Evolutionary conservation across 1,140 invertebrate genomes (phyloP).

Genomic region (Leptoteleia sp.): DNA sequence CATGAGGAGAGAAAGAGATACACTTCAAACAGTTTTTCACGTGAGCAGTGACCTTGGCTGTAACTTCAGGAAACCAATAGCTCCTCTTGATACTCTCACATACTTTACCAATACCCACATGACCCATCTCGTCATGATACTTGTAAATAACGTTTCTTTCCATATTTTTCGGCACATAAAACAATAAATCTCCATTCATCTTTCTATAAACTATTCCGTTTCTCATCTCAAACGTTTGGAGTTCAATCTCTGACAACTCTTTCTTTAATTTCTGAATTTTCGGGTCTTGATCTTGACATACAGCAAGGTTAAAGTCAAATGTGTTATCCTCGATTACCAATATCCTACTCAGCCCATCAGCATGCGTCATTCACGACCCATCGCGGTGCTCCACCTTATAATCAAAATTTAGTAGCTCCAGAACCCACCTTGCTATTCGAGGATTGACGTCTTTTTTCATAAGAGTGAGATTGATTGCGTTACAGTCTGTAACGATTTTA

Average conservation of each 20-base stretch:
- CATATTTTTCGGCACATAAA: conserved; percentile 28
- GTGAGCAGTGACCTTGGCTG: background rate
- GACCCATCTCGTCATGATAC: conserved; percentile 11
- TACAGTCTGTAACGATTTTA: conserved; percentile 37
- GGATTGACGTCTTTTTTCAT: too few species aligned
- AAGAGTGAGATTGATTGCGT: too few species aligned
- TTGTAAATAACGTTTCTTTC: conserved; percentile 17
- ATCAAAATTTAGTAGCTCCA: too few species aligned
- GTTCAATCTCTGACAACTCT: too few species aligned
- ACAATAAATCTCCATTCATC: conserved; percentile 6
- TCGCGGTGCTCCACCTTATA: too few species aligned
- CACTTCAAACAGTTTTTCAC: conserved; percentile 18
- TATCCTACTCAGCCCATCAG: too few species aligned
- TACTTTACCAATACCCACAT: conserved; percentile 4
- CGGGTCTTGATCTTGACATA: too few species aligned
- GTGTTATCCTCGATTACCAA: too few species aligned
- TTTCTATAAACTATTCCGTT: conserved; percentile 21
- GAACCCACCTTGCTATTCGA: too few species aligned
- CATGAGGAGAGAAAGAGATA: background rate
- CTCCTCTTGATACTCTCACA: background rate
- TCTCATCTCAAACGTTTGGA: too few species aligned
- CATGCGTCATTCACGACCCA: too few species aligned
- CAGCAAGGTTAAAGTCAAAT: too few species aligned
- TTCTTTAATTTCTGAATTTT: conserved; percentile 45
- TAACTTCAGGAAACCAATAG: conserved; percentile 1